Percentiles rank a stretch among this genome's conserved stretches.
These are phyloP conservation scores for Keiferia lycopersicella DNA, from an alignment of 2,888 invertebrate species.

Conservation along the genomic window DNA sequence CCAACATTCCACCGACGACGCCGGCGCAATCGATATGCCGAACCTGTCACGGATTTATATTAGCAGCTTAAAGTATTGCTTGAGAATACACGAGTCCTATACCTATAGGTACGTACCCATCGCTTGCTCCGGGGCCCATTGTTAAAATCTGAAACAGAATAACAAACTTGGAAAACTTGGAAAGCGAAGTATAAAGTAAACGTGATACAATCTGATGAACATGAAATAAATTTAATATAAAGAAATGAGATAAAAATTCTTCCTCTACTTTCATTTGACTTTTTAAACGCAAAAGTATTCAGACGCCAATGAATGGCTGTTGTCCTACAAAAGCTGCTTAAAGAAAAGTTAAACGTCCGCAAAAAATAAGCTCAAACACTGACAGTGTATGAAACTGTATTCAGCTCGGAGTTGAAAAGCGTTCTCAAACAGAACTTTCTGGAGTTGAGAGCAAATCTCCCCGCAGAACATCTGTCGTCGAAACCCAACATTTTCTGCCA, in stretches of 20 bases:
- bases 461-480: constrained; percentile 64
- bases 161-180: background rate
- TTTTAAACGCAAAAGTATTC: constrained; percentile 24
- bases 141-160: background rate
- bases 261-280: constrained; percentile 9
- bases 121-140: background rate
- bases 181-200: background rate
- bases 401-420: constrained; percentile 52
- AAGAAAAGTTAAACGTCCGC: constrained; percentile 47
- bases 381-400: constrained; percentile 49
- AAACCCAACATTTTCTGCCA: constrained; percentile 60
- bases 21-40: constrained; percentile 14
- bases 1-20: constrained; percentile 3
- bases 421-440: constrained; percentile 60
- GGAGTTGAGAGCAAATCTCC: constrained; percentile 56
- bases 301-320: constrained; percentile 31
- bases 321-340: constrained; percentile 38
- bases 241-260: constrained; percentile 9
- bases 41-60: constrained; percentile 11
- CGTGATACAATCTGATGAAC: background rate
- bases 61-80: constrained; percentile 49
- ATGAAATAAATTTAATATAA: background rate
- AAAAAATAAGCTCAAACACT: constrained; percentile 46
- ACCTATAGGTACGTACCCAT: background rate
- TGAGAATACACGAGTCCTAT: constrained; percentile 59